Evolutionary conservation across 2,888 invertebrate species (phyloP).

Genomic region (Chrysolina oricalcia): DNA sequence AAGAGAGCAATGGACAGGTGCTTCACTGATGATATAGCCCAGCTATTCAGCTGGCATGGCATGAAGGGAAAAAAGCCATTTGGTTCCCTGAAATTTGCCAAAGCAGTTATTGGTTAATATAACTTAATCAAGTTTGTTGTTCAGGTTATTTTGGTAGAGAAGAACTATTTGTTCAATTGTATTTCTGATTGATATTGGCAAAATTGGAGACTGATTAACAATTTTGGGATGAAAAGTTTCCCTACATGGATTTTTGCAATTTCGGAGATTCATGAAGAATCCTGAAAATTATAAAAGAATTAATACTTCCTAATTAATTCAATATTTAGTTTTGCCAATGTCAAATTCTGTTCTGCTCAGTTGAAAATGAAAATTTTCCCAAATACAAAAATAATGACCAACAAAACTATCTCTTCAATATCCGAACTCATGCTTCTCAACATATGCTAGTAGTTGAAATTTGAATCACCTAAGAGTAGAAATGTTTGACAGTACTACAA

Average conservation of each 20-base stretch:
- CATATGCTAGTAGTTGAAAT: not conserved
- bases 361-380: not conserved
- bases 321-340: not conserved
- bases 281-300: not conserved
- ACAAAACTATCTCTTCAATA: not conserved
- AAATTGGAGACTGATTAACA: not conserved
- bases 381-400: not conserved
- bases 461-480: not conserved
- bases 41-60: constrained; percentile 5
- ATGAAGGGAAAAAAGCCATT: not conserved
- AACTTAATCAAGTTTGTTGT: not conserved
- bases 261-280: not conserved
- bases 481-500: not conserved
- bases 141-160: constrained; percentile 12
- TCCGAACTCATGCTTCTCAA: not conserved
- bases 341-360: not conserved
- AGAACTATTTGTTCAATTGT: not conserved
- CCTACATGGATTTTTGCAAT: not conserved
- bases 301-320: not conserved
- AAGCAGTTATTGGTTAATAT: constrained; percentile 2
- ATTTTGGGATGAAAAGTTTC: not conserved
- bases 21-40: not conserved
- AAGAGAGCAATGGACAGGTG: constrained; percentile 8
- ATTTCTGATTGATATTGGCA: not conserved
- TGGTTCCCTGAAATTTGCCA: constrained; percentile 8